Percentiles rank a stretch among this genome's conserved stretches.
These are phyloP conservation scores for Willisornis vidua DNA, from an alignment of 2,113 vertebrate genomes.

Conservation along the genomic window DNA sequence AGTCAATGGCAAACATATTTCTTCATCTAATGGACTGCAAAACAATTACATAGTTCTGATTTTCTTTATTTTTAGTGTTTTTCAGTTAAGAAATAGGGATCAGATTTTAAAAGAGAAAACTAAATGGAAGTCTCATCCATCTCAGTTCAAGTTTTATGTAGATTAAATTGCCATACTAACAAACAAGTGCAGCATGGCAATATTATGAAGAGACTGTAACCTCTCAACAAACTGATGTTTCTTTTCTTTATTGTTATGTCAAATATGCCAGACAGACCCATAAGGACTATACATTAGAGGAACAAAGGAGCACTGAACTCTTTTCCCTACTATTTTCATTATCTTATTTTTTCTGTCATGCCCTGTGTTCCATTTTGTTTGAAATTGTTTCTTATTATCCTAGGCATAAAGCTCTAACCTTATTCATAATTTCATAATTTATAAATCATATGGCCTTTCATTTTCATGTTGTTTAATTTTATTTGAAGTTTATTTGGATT, in stretches of 20 bases:
- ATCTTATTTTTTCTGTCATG: not conserved
- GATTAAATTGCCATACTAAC: not conserved
- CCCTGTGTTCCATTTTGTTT: not conserved
- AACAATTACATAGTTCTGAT: not conserved
- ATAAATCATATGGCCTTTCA: not conserved
- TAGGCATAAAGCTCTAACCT: not conserved
- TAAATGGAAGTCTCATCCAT: not conserved
- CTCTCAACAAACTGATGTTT: not conserved
- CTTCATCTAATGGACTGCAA: not conserved
- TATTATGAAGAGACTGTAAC: not conserved
- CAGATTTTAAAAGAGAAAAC: not conserved
- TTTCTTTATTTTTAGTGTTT: not conserved
- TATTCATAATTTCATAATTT: not conserved
- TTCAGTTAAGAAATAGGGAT: not conserved
- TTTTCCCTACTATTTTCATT: not conserved
- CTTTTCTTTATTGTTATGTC: not conserved
- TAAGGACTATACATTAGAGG: not conserved
- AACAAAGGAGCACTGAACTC: not conserved
- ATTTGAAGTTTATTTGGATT: not conserved
- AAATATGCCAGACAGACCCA: not conserved
- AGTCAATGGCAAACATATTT: not conserved
- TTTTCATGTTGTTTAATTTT: constrained; percentile 15
- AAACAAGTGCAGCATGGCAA: not conserved
- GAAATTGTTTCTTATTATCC: not conserved
- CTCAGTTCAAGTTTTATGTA: not conserved